Percentiles rank a stretch among this genome's conserved stretches.
phyloP scores from a whole-genome alignment of 2,113 vertebrate genomes.

The Cyprinodon brontotheroides region DNA sequence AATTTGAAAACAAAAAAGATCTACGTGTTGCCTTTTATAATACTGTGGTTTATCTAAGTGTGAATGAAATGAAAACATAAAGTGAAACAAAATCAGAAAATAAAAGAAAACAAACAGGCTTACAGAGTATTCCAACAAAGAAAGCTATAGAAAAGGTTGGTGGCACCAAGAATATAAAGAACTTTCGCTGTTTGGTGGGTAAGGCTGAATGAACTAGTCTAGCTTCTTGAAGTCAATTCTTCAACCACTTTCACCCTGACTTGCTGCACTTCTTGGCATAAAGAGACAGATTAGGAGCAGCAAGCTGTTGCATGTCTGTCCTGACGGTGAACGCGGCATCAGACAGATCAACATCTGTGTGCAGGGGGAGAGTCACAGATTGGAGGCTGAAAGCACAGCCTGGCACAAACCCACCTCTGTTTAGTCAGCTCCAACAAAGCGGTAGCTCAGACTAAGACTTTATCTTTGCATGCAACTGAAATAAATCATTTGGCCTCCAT shows the following conservation, averaged over 20 bases:
- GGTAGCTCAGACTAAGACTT: not conserved
- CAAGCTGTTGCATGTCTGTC: not conserved
- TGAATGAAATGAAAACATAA: not conserved
- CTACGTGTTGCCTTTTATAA: not conserved
- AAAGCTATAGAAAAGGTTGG: not conserved
- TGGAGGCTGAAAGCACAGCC: not conserved
- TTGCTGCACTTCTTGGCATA: not conserved
- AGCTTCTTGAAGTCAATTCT: conserved; percentile 4
- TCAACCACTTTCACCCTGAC: not conserved
- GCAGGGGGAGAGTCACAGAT: not conserved
- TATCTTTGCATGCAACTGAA: not conserved
- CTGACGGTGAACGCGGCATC: not conserved
- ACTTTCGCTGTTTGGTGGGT: not conserved
- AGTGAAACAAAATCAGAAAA: not conserved
- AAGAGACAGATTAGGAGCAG: not conserved
- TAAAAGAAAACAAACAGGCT: not conserved
- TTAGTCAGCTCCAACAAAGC: not conserved
- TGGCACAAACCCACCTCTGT: conserved; percentile 1
- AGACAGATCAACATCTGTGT: conserved; percentile 3
- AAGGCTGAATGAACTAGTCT: not conserved
- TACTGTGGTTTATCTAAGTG: not conserved
- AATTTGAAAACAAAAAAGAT: too few species aligned
- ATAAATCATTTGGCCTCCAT: not conserved
- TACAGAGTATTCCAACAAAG: not conserved
- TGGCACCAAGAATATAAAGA: not conserved